Percentiles rank a stretch among this genome's conserved stretches.
Conservation (phyloP, 1,140 invertebrate genomes). For the Pseudachorutes palmiensis region DNA sequence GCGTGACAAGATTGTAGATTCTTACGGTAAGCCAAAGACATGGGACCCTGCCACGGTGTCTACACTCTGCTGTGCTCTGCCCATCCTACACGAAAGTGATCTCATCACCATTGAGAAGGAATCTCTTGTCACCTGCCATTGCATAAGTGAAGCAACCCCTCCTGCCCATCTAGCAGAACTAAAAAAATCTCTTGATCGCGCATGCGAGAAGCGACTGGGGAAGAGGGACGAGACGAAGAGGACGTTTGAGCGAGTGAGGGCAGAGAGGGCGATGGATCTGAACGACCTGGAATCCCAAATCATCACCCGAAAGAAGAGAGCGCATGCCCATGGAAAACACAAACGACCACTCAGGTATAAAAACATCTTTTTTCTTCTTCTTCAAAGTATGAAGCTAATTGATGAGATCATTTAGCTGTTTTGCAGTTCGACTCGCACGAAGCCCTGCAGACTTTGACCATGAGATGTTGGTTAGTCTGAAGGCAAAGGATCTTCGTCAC, state of each 20-base stretch:
- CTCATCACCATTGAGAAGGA: constrained; percentile 19
- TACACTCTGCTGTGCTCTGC: constrained; percentile 30
- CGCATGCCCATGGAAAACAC: neutral
- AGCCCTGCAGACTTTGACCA: constrained; percentile 20
- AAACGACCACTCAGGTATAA: neutral
- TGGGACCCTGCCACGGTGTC: constrained; percentile 30
- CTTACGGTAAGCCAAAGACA: constrained; percentile 25
- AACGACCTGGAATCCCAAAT: constrained; percentile 36
- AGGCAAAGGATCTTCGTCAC: constrained; percentile 20
- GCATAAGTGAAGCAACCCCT: constrained; percentile 27
- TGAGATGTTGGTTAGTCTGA: constrained; percentile 23
- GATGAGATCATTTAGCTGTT: too few species aligned
- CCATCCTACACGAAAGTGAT: constrained; percentile 28
- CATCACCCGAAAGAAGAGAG: constrained; percentile 7
- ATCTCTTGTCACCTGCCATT: constrained; percentile 27
- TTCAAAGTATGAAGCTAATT: too few species aligned
- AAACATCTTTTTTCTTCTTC: too few species aligned
- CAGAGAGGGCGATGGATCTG: constrained; percentile 28
- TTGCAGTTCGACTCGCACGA: constrained; percentile 26
- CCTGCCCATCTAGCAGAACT: constrained; percentile 34
- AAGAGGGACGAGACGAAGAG: constrained; percentile 1
- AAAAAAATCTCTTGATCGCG: constrained; percentile 27
- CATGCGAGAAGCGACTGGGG: constrained; percentile 27
- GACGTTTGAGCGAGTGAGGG: constrained; percentile 23
- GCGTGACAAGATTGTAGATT: constrained; percentile 28